phyloP scores from a whole-genome alignment of 2,888 invertebrate genomes.

The Cosmia trapezina region DNA sequence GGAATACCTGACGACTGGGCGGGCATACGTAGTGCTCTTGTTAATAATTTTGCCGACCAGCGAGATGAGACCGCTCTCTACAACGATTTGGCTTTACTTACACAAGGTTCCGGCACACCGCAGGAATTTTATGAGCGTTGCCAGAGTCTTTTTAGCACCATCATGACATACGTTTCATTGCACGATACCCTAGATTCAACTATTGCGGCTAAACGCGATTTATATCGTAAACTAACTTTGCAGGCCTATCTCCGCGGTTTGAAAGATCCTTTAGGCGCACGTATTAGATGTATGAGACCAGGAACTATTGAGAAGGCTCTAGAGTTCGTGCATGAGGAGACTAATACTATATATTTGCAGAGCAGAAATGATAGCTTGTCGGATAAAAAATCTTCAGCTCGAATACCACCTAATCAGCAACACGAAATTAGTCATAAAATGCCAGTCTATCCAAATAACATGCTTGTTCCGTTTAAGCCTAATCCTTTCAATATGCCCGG shows the following conservation, averaged over 20 bases:
- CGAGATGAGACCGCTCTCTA: not conserved
- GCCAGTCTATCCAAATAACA: constrained; percentile 4
- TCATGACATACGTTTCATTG: constrained; percentile 4
- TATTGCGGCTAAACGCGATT: not conserved
- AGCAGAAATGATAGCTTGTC: not conserved
- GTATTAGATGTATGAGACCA: constrained; percentile 5
- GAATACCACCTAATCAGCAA: not conserved
- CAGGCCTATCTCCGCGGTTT: not conserved
- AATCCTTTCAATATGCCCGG: not conserved
- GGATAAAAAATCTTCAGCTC: not conserved
- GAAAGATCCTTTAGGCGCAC: not conserved
- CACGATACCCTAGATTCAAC: not conserved
- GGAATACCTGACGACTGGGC: not conserved
- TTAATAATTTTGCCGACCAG: not conserved
- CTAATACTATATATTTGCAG: not conserved
- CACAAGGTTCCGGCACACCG: not conserved
- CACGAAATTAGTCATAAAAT: not conserved
- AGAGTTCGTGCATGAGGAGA: not conserved
- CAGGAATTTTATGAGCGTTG: not conserved
- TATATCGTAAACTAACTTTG: not conserved
- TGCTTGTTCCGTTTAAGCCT: not conserved
- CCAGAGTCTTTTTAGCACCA: not conserved
- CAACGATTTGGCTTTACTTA: not conserved
- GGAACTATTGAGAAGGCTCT: not conserved
- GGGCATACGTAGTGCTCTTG: not conserved